These are phyloP conservation scores for Andrena flavipes DNA, from an alignment of 2,888 invertebrate species.

Conservation along the genomic window DNA sequence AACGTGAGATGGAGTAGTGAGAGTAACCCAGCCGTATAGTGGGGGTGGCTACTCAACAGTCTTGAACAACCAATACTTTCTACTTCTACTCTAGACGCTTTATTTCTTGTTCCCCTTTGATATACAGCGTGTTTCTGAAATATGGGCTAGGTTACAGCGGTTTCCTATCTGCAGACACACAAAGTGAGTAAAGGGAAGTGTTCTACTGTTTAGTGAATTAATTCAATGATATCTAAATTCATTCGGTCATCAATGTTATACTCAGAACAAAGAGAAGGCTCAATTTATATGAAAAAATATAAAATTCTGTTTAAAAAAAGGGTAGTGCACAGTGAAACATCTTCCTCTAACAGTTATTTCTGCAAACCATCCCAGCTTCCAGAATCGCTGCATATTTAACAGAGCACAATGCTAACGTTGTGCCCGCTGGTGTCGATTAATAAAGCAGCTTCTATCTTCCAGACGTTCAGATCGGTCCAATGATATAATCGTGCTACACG, in stretches of 20 bases:
- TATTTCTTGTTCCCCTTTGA: conserved; percentile 19
- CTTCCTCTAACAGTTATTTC: neutral
- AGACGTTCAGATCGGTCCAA: neutral
- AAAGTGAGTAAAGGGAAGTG: neutral
- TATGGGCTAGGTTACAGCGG: neutral
- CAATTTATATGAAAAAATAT: too few relatives aligned
- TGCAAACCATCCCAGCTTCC: neutral
- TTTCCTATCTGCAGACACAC: neutral
- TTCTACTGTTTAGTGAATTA: neutral
- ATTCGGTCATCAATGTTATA: too few relatives aligned
- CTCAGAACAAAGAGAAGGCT: too few relatives aligned
- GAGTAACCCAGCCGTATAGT: neutral
- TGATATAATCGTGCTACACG: conserved; percentile 1
- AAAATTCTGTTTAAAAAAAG: too few relatives aligned
- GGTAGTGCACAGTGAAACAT: neutral
- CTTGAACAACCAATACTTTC: conserved; percentile 2
- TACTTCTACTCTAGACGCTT: neutral
- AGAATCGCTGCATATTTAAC: too few relatives aligned
- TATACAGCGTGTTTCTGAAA: neutral
- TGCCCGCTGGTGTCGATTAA: neutral
- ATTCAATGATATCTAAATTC: too few relatives aligned
- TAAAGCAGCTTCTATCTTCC: neutral
- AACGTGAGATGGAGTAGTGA: too few relatives aligned
- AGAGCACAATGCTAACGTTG: neutral
- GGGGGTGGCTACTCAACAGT: neutral